Conservation (phyloP, 1,140 invertebrate genomes). For the Gryllus bimaculatus region DNA sequence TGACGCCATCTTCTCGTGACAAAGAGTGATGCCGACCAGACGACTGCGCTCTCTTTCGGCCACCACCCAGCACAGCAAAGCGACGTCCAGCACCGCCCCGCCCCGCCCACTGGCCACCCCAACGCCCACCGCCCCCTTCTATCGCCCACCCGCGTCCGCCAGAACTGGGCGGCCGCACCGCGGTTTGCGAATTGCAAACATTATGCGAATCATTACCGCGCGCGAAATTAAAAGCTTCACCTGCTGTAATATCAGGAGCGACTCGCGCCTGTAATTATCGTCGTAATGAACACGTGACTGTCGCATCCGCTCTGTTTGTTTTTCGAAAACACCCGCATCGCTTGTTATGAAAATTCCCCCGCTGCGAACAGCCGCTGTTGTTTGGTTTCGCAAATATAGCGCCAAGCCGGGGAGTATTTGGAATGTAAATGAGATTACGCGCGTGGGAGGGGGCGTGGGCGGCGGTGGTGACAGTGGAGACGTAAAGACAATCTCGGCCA, state of each 20-base stretch:
- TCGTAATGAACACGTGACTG: neutral
- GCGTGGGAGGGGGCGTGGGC: no score
- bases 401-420: neutral
- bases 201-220: neutral
- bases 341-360: neutral
- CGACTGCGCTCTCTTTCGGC: no score
- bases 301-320: neutral
- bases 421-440: neutral
- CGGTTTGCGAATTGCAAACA: neutral
- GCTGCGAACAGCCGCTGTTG: neutral
- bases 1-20: no score
- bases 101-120: no score
- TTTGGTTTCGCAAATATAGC: neutral
- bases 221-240: neutral
- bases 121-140: no score
- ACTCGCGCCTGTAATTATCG: neutral
- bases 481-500: no score
- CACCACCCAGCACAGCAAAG: no score
- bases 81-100: no score
- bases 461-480: no score
- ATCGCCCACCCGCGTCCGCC: no score
- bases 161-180: neutral
- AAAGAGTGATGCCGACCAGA: no score
- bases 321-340: neutral
- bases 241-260: neutral